phyloP scores from a whole-genome alignment of 2,888 invertebrate species.

The Tineola bisselliella region DNA sequence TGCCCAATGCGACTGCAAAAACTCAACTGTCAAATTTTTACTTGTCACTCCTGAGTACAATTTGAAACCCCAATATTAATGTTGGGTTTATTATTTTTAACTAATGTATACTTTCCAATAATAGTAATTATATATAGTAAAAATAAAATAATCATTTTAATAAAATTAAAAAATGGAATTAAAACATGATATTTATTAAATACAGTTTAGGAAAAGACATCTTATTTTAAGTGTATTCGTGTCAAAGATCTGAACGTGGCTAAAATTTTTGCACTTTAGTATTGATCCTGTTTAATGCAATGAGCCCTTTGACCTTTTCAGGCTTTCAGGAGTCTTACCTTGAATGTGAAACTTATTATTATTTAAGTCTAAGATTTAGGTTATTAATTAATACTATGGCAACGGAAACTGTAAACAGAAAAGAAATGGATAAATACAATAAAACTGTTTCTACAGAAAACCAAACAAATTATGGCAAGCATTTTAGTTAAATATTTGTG shows the following conservation, averaged over 20 bases:
- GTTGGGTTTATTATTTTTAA: too few relatives aligned
- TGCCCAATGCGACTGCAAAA: not conserved
- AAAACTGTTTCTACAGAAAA: not conserved
- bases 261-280: too few relatives aligned
- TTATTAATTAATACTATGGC: not conserved
- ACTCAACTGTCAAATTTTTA: slow-evolving; percentile 49
- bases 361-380: not conserved
- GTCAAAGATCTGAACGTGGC: too few relatives aligned
- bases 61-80: not conserved
- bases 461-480: not conserved
- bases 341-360: not conserved
- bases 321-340: not conserved
- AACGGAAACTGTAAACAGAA: not conserved
- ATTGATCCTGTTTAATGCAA: too few relatives aligned
- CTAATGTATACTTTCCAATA: too few relatives aligned
- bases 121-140: too few relatives aligned
- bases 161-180: too few relatives aligned
- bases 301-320: not conserved
- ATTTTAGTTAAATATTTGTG: not conserved
- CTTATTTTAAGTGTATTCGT: too few relatives aligned
- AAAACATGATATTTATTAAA: too few relatives aligned
- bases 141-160: too few relatives aligned
- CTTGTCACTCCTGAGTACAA: slow-evolving; percentile 29
- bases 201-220: too few relatives aligned
- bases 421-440: not conserved